Base-by-base conservation (phyloP, 1,140 invertebrate genomes). In the Saxidomus purpurata region DNA sequence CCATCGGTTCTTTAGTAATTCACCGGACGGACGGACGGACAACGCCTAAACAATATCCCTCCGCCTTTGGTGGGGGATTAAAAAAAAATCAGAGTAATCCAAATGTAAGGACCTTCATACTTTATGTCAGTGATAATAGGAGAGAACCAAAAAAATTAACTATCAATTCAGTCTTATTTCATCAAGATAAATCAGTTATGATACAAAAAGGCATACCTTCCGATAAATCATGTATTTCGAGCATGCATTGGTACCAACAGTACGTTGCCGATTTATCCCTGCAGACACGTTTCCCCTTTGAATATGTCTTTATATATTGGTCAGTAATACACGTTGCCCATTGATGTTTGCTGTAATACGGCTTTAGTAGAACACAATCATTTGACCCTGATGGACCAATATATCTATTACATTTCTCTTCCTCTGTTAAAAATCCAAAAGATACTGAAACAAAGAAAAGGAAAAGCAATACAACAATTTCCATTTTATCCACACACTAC, bases 161-260 rank as follows among this genome's bases (percentile, higher is more conserved):
- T n/a, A n/a, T n/a, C n/a, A n/a, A n/a, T n/a, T n/a, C n/a, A n/a
- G n/a, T n/a, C n/a, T n/a, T n/a, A n/a, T n/a, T n/a, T n/a, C n/a
- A n/a, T n/a, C n/a, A n/a, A n/a, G n/a, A n/a, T n/a, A n/a, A n/a
- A n/a, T n/a, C n/a, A n/a, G n/a, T 47, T n/a, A n/a, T n/a, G n/a
- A n/a, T n/a, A n/a, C n/a, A n/a, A n/a, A n/a, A n/a, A 63, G 22
- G n/a, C 36, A 34, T 69, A 76, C 89, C 89, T 9, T 59, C 22
- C 1, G 36, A 67, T 1, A 82, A 1, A 1, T 63, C 49, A 49
- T 87, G 79, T 19, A 40, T 25, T 34, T 90, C 89, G 17, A 71
- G 34, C 89, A 90, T 90, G 47, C 89, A 90, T 63, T 82, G 89
- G 43, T 90, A 90, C 22, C 63, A 87, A 38, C 89, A 90, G 40